Evolutionary conservation across 2,888 invertebrate species (phyloP).

Genomic region (Ornithoptera priamus): DNA sequence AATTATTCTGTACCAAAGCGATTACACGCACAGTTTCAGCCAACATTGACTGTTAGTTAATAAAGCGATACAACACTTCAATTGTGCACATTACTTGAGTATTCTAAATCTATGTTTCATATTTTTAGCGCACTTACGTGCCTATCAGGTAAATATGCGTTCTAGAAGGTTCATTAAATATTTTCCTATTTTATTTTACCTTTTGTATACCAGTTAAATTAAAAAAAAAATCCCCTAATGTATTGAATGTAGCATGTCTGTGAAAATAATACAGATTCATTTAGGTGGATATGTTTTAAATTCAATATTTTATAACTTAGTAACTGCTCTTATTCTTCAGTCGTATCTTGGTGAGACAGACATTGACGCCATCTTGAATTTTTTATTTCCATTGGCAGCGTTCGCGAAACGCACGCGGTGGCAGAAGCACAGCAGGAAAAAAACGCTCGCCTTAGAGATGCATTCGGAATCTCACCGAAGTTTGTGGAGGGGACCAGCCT

Average conservation of each 20-base stretch:
- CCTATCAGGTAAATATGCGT: conserved; percentile 71
- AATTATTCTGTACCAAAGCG: conserved; percentile 36
- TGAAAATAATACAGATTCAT: not conserved
- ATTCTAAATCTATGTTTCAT: conserved; percentile 59
- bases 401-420: conserved; percentile 96
- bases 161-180: conserved; percentile 8
- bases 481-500: conserved; percentile 97
- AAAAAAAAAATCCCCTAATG: not conserved
- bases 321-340: too few relatives aligned
- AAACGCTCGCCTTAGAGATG: conserved; percentile 94
- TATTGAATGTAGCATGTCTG: not conserved
- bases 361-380: conserved; percentile 35
- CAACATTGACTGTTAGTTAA: conserved; percentile 31
- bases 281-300: not conserved
- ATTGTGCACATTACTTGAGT: conserved; percentile 17
- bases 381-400: conserved; percentile 76
- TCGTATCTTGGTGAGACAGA: not conserved
- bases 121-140: conserved; percentile 78
- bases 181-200: not conserved
- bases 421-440: conserved; percentile 98
- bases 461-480: conserved; percentile 95
- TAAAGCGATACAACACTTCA: conserved; percentile 15
- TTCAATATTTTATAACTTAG: not conserved
- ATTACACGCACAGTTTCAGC: conserved; percentile 44
- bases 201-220: not conserved